Evolutionary conservation across 2,888 invertebrate genomes (phyloP).

Genomic region (Bombyx huttoni): DNA sequence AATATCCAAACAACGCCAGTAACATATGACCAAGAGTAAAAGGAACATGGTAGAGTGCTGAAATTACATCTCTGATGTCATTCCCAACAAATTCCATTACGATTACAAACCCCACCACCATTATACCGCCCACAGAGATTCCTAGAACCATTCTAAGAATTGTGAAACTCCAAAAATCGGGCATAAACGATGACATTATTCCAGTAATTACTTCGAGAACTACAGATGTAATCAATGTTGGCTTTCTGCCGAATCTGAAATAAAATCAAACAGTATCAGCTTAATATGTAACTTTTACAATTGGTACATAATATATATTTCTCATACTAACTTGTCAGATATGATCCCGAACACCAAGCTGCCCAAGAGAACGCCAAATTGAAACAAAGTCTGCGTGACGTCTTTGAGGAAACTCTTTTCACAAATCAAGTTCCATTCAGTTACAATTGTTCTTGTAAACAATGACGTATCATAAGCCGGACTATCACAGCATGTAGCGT

Average conservation of each 20-base stretch:
- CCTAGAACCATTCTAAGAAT: conserved; percentile 78
- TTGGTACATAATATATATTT: no score
- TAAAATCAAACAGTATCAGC: no score
- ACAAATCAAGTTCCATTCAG: conserved; percentile 84
- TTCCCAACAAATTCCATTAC: conserved; percentile 77
- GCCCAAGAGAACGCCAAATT: conserved; percentile 81
- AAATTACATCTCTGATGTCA: conserved; percentile 58
- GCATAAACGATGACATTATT: conserved; percentile 76
- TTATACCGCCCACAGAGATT: conserved; percentile 82
- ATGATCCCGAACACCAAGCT: conserved; percentile 81
- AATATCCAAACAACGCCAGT: conserved; percentile 74
- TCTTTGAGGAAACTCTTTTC: conserved; percentile 74
- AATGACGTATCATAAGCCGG: conserved; percentile 75
- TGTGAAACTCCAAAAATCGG: conserved; percentile 75
- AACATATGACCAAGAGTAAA: conserved; percentile 77
- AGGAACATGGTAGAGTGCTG: conserved; percentile 76
- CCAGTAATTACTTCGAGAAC: conserved; percentile 79
- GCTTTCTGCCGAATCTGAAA: conserved; percentile 80
- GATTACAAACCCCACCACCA: conserved; percentile 72
- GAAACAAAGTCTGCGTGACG: conserved; percentile 81
- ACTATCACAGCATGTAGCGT: conserved; percentile 69
- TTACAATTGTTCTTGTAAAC: conserved; percentile 79
- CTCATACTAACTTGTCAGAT: conserved; percentile 76
- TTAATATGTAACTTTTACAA: no score
- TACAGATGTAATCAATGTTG: conserved; percentile 78